Conservation (phyloP, 2,888 invertebrate genomes). For the Ischnura elegans region DNA sequence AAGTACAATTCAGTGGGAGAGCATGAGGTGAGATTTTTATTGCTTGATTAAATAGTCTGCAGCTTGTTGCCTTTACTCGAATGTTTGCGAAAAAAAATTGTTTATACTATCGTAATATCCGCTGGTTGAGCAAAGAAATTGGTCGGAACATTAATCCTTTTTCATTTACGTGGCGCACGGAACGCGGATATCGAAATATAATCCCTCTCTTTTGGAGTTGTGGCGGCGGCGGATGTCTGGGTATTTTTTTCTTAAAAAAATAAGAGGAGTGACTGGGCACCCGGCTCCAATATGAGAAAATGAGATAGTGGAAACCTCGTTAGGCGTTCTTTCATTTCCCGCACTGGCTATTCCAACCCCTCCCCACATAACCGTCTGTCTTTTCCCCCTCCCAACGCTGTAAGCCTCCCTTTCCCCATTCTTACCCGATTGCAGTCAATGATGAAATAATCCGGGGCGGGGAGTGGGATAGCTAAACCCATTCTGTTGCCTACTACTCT, state of each 20-base stretch:
- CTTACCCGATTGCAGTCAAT: not conserved
- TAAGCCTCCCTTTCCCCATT: not conserved
- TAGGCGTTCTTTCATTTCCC: conserved; percentile 25
- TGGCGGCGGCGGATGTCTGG: not conserved
- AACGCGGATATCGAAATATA: conserved; percentile 1
- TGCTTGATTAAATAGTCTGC: not conserved
- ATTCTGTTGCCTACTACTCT: not conserved
- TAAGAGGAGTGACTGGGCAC: not conserved
- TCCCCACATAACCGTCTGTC: not conserved
- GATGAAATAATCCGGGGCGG: conserved; percentile 18
- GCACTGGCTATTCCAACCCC: not conserved
- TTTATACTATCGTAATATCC: not conserved
- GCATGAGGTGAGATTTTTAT: not conserved
- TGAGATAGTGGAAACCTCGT: conserved; percentile 35
- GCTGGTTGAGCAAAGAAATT: not conserved
- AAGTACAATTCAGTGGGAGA: not conserved
- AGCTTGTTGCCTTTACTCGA: not conserved
- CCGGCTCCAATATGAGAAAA: conserved; percentile 18
- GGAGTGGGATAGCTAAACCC: not conserved
- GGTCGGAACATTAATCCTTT: conserved; percentile 3
- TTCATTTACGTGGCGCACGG: not conserved
- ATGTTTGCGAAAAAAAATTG: not conserved
- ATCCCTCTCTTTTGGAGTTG: not conserved
- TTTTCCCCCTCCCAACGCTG: no score
- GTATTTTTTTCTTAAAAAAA: not conserved